phyloP scores from a whole-genome alignment of 2,888 invertebrate species.

The Empis livida region DNA sequence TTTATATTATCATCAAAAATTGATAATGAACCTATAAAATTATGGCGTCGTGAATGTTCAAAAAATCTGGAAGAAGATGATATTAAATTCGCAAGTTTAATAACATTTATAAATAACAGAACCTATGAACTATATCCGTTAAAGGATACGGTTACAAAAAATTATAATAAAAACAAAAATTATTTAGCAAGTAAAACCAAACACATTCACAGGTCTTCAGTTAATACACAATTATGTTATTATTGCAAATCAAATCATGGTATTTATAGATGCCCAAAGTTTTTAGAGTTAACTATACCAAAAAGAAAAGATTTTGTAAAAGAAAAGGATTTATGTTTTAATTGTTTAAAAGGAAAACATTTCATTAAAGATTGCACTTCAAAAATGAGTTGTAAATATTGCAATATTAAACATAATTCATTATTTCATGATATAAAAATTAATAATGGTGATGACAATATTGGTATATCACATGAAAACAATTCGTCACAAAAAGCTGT shows the following conservation, averaged over 20 bases:
- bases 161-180: neutral
- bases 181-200: neutral
- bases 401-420: constrained; percentile 4
- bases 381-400: constrained; percentile 2
- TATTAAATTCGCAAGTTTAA: neutral
- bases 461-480: neutral
- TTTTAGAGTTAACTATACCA: neutral
- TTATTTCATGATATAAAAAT: neutral
- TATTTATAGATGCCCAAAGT: neutral
- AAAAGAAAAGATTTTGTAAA: constrained; percentile 5
- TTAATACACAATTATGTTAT: neutral
- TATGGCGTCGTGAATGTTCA: constrained; percentile 3
- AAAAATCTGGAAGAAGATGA: no score
- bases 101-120: neutral
- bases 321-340: constrained; percentile 2
- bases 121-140: neutral
- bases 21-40: constrained; percentile 3
- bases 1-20: constrained; percentile 3
- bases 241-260: neutral
- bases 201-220: neutral
- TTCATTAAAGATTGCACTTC: constrained; percentile 1
- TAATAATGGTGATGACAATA: no score
- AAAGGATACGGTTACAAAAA: neutral
- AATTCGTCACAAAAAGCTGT: neutral
- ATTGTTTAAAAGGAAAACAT: constrained; percentile 3